phyloP scores from a whole-genome alignment of 2,888 invertebrate genomes.

The Metopia argyrocephala region DNA sequence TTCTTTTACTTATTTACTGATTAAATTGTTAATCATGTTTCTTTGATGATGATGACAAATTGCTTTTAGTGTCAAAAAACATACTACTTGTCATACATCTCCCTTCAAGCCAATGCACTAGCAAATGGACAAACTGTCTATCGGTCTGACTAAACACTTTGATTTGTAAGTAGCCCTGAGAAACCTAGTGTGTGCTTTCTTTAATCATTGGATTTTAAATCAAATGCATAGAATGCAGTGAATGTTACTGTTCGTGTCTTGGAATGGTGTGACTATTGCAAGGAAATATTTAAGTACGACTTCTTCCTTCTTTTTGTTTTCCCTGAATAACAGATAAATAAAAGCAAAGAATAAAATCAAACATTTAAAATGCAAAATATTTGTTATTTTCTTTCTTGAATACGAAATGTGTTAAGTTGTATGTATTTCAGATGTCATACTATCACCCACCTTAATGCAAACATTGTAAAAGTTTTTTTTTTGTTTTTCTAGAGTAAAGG shows the following conservation, averaged over 20 bases:
- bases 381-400: conserved; percentile 26
- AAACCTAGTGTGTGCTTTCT: conserved; percentile 33
- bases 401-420: conserved; percentile 29
- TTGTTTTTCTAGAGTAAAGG: conserved; percentile 19
- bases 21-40: conserved; percentile 64
- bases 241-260: conserved; percentile 15
- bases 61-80: conserved; percentile 65
- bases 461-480: not conserved
- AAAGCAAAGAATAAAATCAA: conserved; percentile 15
- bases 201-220: conserved; percentile 26
- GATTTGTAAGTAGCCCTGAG: not conserved
- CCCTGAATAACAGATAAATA: conserved; percentile 11
- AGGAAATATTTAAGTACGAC: conserved; percentile 53
- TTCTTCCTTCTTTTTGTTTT: conserved; percentile 14
- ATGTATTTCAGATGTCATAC: conserved; percentile 47
- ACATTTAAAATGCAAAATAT: conserved; percentile 43
- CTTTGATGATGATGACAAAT: conserved; percentile 66
- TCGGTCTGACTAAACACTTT: not conserved
- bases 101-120: conserved; percentile 40
- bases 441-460: conserved; percentile 56
- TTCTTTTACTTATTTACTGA: conserved; percentile 56
- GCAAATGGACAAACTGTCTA: not conserved
- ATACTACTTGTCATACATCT: conserved; percentile 60
- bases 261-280: conserved; percentile 12
- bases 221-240: conserved; percentile 25